Percentiles rank a stretch among this genome's conserved stretches.
Evolutionary conservation across 2,113 vertebrate species (phyloP).

Genomic region (Typhlomys cinereus): DNA sequence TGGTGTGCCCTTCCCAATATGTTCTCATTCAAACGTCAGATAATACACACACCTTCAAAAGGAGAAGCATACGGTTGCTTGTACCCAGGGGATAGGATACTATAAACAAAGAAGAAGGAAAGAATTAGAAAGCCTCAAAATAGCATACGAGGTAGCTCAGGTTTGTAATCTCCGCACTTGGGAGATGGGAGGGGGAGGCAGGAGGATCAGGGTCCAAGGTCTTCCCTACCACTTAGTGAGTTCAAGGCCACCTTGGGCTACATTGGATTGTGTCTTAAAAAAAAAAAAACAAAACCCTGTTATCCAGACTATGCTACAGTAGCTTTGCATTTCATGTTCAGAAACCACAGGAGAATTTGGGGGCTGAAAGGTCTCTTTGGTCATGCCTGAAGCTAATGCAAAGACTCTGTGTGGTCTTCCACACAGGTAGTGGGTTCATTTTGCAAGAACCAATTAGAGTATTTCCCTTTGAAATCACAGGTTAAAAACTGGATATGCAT

Average conservation of each 20-base stretch:
- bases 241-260: neutral
- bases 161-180: neutral
- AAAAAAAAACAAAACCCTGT: neutral
- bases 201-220: neutral
- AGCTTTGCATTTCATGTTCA: conserved; percentile 26
- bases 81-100: neutral
- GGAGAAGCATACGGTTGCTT: neutral
- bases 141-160: neutral
- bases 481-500: conserved; percentile 68
- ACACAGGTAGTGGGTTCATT: neutral
- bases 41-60: conserved; percentile 28
- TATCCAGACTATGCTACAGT: neutral
- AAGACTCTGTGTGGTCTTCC: neutral
- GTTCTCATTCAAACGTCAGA: conserved; percentile 48
- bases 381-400: conserved; percentile 30
- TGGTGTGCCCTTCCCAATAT: neutral
- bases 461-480: conserved; percentile 66
- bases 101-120: neutral
- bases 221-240: neutral
- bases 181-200: no score
- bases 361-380: neutral
- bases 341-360: conserved; percentile 9
- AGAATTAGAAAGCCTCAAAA: neutral
- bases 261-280: neutral
- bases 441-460: conserved; percentile 24